Evolutionary conservation across 2,113 vertebrate species (phyloP), one percentile per base, ranked within the genome.

Genomic region (Nematolebias whitei): DNA sequence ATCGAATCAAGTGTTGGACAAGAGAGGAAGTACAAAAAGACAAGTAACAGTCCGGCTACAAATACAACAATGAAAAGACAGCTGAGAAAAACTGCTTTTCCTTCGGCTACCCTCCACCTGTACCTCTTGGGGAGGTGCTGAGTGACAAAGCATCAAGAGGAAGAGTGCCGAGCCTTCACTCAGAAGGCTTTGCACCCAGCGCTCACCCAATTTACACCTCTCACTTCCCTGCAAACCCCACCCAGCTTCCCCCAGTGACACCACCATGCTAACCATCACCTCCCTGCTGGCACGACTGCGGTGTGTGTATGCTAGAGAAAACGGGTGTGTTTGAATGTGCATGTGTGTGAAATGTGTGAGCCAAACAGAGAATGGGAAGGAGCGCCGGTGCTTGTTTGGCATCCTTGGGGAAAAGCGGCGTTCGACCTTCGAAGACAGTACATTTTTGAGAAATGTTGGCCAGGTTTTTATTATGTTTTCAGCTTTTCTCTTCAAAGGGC

Each of bases 131-230:
- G 18, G 54, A 13, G 75, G 32, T 6, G 32, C 9, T 58, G 57
- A 48, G 50, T 61, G 64, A 74, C 73, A 81, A 71, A 78, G 71
- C 78, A 72, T 82, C 63, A 38, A 72, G 76, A 87, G 79, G 68
- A 80, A 74, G 73, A 86, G 81, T 20, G 79, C 80, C 72, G 66
- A 84, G 72, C 74, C 71, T 79, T 81, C 79, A 76, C 85, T 84
- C 66, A 55, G 65, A 63, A 57, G 70, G 63, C 79, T 90, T 86
- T 87, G 82, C 84, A 90, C 87, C 87, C 85, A 88, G 79, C 69
- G 13, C 66, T 91, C 87, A 87, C 86, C 87, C 89, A 93, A 92
- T 93, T 93, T 92, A 89, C 91, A 92, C 91, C 89, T 92, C 84
- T 79, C 67, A 57, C 68, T 72, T 81, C 74, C 79, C 75, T 85